These are phyloP conservation scores for Myotis lucifugus DNA, from an alignment of 2,113 vertebrate species.

Conservation along the genomic window DNA sequence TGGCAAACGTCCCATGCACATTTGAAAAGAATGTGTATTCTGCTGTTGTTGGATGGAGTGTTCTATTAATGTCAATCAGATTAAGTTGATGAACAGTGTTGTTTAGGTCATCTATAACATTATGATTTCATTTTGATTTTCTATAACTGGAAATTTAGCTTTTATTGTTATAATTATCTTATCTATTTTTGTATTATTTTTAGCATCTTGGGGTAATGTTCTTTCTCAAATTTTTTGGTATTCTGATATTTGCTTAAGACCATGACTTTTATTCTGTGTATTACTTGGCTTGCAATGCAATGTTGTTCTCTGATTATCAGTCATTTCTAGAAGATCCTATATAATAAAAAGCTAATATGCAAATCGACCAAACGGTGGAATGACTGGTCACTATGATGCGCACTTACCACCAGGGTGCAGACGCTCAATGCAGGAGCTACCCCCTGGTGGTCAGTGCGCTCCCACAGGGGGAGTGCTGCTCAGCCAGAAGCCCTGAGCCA, in stretches of 20 bases:
- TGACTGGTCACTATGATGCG: too few species aligned
- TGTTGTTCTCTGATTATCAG: constrained; percentile 8
- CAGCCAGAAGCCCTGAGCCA: too few species aligned
- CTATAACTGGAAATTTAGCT: background rate
- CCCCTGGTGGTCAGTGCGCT: too few species aligned
- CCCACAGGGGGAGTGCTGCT: too few species aligned
- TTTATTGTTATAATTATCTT: constrained; percentile 22
- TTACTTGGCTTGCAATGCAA: background rate
- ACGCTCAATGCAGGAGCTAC: too few species aligned
- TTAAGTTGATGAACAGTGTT: background rate
- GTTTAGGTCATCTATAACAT: background rate
- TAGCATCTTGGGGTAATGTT: background rate
- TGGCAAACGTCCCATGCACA: background rate
- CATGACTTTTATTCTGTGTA: background rate
- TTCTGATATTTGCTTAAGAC: background rate
- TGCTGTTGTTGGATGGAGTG: background rate
- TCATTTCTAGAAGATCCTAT: constrained; percentile 16
- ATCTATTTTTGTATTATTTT: background rate
- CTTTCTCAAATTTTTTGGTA: constrained; percentile 5
- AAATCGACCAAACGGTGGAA: too few species aligned
- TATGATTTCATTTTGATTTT: background rate
- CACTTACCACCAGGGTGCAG: too few species aligned
- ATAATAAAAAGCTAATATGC: too few species aligned
- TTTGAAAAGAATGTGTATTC: constrained; percentile 7
- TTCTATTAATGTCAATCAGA: background rate